phyloP scores from a whole-genome alignment of 2,113 vertebrate species.

The Misgurnus anguillicaudatus region DNA sequence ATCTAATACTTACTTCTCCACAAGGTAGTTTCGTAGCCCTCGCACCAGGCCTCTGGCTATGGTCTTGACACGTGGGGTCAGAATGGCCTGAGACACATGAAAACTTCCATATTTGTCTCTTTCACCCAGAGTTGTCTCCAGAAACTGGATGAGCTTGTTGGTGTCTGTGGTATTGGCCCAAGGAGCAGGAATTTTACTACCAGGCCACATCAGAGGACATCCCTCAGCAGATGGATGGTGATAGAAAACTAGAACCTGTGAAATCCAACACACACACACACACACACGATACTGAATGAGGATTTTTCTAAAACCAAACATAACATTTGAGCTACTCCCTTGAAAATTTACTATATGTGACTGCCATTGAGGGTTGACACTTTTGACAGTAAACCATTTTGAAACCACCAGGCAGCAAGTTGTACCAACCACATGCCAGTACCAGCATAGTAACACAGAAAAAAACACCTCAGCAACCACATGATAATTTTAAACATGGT shows the following conservation, averaged over 20 bases:
- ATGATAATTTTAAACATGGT: no score
- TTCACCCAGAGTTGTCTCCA: conserved; percentile 89
- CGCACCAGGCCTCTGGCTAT: conserved; percentile 84
- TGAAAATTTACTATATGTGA: no score
- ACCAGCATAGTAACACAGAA: no score
- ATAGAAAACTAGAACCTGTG: conserved; percentile 93
- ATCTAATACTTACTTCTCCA: conserved; percentile 79
- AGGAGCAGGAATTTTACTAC: conserved; percentile 92
- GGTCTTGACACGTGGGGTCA: conserved; percentile 87
- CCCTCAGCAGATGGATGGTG: conserved; percentile 81
- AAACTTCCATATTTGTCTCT: conserved; percentile 83
- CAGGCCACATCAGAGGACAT: conserved; percentile 85
- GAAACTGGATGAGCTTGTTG: conserved; percentile 86
- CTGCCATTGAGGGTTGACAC: no score
- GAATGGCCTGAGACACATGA: conserved; percentile 96
- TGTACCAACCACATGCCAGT: no score
- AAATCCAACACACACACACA: conserved; percentile 30
- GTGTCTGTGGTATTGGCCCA: conserved; percentile 97
- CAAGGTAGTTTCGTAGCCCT: conserved; percentile 89
- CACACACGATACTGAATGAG: neutral
- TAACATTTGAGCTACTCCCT: neutral
- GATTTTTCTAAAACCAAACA: neutral
- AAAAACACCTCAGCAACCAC: no score
- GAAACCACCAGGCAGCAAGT: no score
- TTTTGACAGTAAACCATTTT: no score